Conservation (phyloP, 2,888 invertebrate species). For the Pandemis cinnamomeana region DNA sequence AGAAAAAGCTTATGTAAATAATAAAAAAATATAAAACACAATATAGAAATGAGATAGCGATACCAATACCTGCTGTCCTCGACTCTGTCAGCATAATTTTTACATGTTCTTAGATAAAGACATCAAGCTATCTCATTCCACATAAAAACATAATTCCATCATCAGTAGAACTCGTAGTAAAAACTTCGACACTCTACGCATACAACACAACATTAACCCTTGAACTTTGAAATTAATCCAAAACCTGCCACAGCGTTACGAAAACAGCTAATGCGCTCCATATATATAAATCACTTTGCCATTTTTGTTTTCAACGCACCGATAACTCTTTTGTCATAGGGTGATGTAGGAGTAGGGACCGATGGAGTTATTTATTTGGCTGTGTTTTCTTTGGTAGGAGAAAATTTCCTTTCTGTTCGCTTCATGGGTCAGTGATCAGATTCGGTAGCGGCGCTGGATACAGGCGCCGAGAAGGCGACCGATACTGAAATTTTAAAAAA, state of each 20-base stretch:
- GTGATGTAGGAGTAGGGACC: conserved; percentile 81
- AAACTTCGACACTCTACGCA: not conserved
- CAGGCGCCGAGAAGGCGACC: conserved; percentile 48
- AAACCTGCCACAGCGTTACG: conserved; percentile 28
- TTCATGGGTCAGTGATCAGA: conserved; percentile 84
- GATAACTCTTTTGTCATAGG: conserved; percentile 85
- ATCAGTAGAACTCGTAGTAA: not conserved
- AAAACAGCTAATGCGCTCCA: conserved; percentile 68
- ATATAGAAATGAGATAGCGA: not conserved
- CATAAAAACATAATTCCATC: conserved; percentile 6
- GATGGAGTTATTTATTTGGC: conserved; percentile 84
- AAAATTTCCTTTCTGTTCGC: conserved; percentile 83
- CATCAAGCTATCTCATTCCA: not conserved
- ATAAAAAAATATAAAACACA: not conserved
- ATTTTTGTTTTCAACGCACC: conserved; percentile 85
- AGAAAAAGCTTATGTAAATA: not conserved
- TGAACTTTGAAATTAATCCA: conserved; percentile 10
- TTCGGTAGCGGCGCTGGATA: conserved; percentile 67
- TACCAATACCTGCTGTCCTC: not conserved
- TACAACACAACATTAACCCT: conserved; percentile 21
- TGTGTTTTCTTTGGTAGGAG: conserved; percentile 81
- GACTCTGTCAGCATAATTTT: not conserved
- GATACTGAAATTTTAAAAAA: conserved; percentile 48
- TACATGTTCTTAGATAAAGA: not conserved
- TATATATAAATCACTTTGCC: conserved; percentile 78